Evolutionary conservation across 2,888 invertebrate species (phyloP).

Genomic region (Ochropleura plecta): DNA sequence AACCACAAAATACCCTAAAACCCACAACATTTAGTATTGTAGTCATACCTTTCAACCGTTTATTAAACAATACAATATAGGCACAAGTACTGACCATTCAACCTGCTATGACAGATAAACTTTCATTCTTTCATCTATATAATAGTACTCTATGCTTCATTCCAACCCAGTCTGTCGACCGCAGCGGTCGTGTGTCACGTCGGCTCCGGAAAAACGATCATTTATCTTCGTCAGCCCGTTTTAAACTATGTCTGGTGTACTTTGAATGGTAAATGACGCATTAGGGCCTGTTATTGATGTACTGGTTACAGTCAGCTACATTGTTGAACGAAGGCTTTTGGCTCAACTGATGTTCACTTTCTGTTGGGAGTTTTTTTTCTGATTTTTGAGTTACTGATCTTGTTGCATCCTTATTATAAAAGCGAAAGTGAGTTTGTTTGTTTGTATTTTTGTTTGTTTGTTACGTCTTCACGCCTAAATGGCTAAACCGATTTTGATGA

Average conservation of each 20-base stretch:
- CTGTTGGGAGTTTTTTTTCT: not conserved
- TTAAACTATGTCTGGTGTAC: slow-evolving; percentile 58
- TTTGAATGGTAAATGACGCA: slow-evolving; percentile 62
- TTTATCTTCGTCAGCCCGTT: slow-evolving; percentile 69
- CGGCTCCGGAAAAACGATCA: slow-evolving; percentile 49
- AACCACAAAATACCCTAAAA: not conserved
- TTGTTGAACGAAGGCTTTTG: slow-evolving; percentile 2
- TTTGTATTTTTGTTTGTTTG: no score
- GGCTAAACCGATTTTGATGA: no score
- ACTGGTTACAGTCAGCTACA: slow-evolving; percentile 28
- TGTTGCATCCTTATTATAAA: no score
- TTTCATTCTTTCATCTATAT: no score
- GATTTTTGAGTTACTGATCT: not conserved
- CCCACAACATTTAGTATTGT: not conserved
- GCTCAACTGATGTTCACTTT: not conserved
- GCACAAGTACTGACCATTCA: not conserved
- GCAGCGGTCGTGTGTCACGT: slow-evolving; percentile 53
- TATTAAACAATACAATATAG: not conserved
- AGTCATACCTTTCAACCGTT: not conserved
- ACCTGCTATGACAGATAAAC: slow-evolving; percentile 5
- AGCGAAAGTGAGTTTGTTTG: no score
- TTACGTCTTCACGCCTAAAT: no score
- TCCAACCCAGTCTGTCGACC: slow-evolving; percentile 5
- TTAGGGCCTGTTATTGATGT: slow-evolving; percentile 56
- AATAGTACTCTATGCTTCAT: no score